These are phyloP conservation scores for Apteryx mantelli DNA, from an alignment of 2,113 vertebrate genomes.

Conservation along the genomic window DNA sequence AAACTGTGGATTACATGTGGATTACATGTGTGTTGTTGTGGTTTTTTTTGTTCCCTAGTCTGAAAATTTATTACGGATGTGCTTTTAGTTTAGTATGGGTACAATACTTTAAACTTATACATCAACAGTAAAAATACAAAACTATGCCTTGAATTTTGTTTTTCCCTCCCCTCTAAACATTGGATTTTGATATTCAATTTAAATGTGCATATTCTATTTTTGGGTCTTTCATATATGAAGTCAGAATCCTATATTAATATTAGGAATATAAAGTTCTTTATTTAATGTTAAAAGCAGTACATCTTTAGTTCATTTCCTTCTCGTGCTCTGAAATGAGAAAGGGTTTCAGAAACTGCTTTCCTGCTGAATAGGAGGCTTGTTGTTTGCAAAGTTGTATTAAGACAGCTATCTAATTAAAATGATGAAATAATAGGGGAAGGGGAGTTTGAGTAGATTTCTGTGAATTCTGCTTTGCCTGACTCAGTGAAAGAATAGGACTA, in stretches of 20 bases:
- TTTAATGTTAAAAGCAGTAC: rapidly evolving
- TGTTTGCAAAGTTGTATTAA: neutral
- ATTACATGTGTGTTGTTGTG: neutral
- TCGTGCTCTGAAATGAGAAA: neutral
- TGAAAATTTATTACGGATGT: neutral
- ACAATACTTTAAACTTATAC: neutral
- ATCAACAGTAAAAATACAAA: neutral
- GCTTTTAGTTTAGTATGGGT: neutral
- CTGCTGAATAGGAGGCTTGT: neutral
- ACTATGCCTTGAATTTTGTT: too few relatives aligned
- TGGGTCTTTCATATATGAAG: neutral
- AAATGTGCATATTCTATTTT: rapidly evolving
- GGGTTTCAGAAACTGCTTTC: neutral
- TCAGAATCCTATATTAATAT: rapidly evolving
- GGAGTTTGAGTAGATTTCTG: neutral
- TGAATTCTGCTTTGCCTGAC: neutral
- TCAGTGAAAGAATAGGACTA: neutral
- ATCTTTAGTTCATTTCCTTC: neutral
- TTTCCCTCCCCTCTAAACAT: neutral
- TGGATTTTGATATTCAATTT: neutral
- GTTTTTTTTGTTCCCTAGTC: neutral
- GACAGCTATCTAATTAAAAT: neutral
- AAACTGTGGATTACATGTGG: neutral
- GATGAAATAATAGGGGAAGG: neutral
- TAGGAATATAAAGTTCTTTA: neutral